Conservation (phyloP, 2,797 vertebrate species). For the Nasua narica region DNA sequence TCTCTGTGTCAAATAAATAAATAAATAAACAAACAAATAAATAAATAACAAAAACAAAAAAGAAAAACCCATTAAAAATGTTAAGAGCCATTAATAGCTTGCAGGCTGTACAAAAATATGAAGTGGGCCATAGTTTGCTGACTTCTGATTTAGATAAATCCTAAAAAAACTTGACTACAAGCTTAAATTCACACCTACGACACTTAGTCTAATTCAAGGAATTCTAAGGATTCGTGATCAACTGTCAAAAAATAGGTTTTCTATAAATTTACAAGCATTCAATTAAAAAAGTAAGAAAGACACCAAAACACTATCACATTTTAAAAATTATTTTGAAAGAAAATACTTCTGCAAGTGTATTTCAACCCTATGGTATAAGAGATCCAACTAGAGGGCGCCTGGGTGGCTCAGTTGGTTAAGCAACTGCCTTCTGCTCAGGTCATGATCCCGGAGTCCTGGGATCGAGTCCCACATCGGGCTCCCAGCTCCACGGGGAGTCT, state of each 20-base stretch:
- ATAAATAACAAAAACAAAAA: neutral
- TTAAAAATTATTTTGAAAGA: constrained; percentile 24
- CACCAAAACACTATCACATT: neutral
- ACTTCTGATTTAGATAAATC: constrained; percentile 7
- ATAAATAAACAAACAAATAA: too few species aligned
- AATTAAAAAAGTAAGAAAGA: neutral
- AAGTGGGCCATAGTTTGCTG: neutral
- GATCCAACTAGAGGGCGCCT: neutral
- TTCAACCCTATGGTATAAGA: neutral
- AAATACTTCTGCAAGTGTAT: constrained; percentile 14
- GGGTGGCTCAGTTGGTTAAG: too few species aligned
- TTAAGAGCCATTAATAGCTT: constrained; percentile 21
- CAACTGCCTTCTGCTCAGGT: too few species aligned
- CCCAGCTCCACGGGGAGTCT: too few species aligned
- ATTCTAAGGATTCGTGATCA: constrained; percentile 24
- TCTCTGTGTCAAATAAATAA: too few species aligned
- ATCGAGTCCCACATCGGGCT: too few species aligned
- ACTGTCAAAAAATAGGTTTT: constrained; percentile 3
- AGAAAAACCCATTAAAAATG: constrained; percentile 21
- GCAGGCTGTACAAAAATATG: neutral
- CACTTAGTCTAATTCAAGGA: constrained; percentile 9
- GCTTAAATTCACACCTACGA: neutral
- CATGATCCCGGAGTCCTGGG: too few species aligned
- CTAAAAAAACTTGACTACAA: neutral
- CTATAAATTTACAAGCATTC: neutral